Base-by-base conservation (phyloP, 2,888 invertebrate species). In the Acanthacorydalis orientalis region DNA sequence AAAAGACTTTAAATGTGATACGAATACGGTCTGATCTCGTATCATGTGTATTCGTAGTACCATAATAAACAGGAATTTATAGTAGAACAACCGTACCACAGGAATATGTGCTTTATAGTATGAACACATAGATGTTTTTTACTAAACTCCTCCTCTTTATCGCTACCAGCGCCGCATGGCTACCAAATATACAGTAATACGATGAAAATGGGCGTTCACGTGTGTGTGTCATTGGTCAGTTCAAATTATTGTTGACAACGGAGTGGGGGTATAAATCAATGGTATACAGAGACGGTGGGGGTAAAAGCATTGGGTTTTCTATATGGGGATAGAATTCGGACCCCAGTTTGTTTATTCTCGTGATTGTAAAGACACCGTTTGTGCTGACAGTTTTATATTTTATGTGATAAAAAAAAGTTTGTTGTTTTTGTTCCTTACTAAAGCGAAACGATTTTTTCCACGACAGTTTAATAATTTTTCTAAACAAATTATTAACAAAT, bases 261-360 rank as follows among this genome's bases (percentile, higher is more conserved):
- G 42, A 43, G 14, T 37, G 47, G 40, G 41, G 47, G 42, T n/a
- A 47, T 16, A 43, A 47, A 43, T 47, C 46, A 46, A 43, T 47
- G 47, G 47, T 42, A 31, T 43, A 38, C 46, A 37, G 12, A 34
- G 31, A 16, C 14, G 12, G 32, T 31, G 44, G 32, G 34, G 14
- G 44, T 33, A 16, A 23, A 23, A 15, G 41, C 14, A 41, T 15
- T 23, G 15, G 43, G 33, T 31, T 43, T 43, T 33, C 12, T 14
- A 23, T 43, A 7, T 11, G 43, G 31, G 34, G 14, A 43, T 16
- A 43, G 16, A 15, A 14, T 14, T 33, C 23, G 15, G 43, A 32
- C 23, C 23, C 23, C 23, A 23, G 23, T 23, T 23, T 23, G 23
- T 23, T 23, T 23, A 23, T 23, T 23, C 23, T 23, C 23, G 23